Conservation (phyloP, 2,888 invertebrate genomes). For the Polyommatus iphigenia region DNA sequence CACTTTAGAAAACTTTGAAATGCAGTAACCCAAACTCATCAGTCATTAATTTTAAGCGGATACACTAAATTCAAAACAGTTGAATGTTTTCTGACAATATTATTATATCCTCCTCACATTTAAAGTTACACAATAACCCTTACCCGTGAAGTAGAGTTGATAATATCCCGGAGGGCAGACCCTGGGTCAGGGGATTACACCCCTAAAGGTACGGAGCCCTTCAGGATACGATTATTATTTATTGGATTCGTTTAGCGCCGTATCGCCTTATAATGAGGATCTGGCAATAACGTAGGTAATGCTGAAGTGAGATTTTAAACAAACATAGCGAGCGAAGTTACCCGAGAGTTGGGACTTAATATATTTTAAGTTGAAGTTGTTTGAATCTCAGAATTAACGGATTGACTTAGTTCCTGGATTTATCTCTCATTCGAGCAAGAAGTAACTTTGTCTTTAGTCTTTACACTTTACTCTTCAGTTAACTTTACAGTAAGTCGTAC, state of each 20-base stretch:
- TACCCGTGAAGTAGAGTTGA: neutral
- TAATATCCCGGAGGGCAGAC: neutral
- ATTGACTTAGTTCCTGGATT: neutral
- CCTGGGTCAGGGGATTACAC: neutral
- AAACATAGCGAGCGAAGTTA: neutral
- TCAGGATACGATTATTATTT: constrained; percentile 22
- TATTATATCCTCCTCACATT: neutral
- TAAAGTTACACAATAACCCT: neutral
- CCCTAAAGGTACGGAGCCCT: constrained; percentile 8
- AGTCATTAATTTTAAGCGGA: neutral
- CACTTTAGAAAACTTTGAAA: neutral
- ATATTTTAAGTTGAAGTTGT: neutral
- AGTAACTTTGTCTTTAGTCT: neutral
- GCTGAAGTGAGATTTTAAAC: neutral
- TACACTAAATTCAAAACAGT: neutral
- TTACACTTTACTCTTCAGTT: neutral
- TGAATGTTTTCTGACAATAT: neutral
- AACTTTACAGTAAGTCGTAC: neutral
- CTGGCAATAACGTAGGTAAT: neutral
- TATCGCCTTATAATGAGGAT: neutral
- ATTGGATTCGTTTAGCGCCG: constrained; percentile 3
- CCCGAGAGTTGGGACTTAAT: neutral
- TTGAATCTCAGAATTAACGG: neutral
- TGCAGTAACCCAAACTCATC: no score
- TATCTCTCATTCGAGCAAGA: neutral